Evolutionary conservation across 2,888 invertebrate species (phyloP), one percentile per base, ranked within the genome.

Genomic region (Acleris holmiana): DNA sequence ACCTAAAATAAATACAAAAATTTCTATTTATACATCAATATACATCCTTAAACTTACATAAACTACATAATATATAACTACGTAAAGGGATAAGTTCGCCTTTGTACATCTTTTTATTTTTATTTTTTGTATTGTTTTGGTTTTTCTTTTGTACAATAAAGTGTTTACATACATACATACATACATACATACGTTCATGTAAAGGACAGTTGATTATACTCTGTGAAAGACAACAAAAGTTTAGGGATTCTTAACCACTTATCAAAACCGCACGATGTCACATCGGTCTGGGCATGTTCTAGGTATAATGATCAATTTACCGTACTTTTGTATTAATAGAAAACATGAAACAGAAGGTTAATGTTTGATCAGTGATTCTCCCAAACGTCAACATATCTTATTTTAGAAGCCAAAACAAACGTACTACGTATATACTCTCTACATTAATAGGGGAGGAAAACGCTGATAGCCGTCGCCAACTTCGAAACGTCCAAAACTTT

Each of bases 381-480:
- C 4, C 0, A 8, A 2, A 10, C 47, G 7, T 47, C 17, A 47
- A 18, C 0, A n/a, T 18, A 18, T 17, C 13, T 8, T 6, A 47
- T 17, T 44, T 15, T 17, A 44, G 44, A 44, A 44, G 2, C 15
- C n/a, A 0, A 44, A 44, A 44, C 15, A 44, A 1, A 44, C 44
- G 6, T n/a, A 17, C n/a, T n/a, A 17, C 44, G n/a, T 44, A 44
- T n/a, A 44, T 18, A 29, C 19, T 29, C 15, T 44, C 7, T 44
- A 44, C 17, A 6, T 15, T 44, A 44, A n/a, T 4, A 7, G 75
- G 76, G 77, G 76, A 74, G 65, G 72, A 61, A 64, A 72, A 70
- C 68, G 73, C 73, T 72, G 73, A 75, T 75, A 71, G 77, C 76
- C 77, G 76, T 80, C 79, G 76, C 76, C 73, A 81, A 84, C 69